Percentiles rank a stretch among this genome's conserved stretches.
Conservation (phyloP, 2,113 vertebrate species). For the Sorex fumeus region DNA sequence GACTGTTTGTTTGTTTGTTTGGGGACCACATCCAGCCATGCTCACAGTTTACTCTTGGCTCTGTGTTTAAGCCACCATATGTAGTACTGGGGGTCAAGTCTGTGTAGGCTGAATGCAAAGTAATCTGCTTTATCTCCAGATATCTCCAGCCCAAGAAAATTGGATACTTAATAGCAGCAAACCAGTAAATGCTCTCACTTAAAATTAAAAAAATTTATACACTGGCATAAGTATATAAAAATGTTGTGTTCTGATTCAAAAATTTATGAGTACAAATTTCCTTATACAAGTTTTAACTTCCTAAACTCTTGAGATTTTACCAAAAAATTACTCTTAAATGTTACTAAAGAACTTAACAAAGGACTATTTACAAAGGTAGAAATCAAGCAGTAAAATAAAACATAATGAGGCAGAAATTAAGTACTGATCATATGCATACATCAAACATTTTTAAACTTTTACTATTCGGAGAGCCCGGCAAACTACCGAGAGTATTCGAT, state of each 20-base stretch:
- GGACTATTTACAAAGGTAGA: constrained; percentile 28
- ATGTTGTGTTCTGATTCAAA: not conserved
- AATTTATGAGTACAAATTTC: not conserved
- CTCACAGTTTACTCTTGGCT: too few relatives aligned
- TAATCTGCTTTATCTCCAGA: too few relatives aligned
- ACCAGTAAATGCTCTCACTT: not conserved
- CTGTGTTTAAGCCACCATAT: too few relatives aligned
- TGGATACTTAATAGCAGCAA: not conserved
- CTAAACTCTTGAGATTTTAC: constrained; percentile 18
- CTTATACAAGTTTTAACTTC: constrained; percentile 1
- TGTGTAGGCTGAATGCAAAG: too few relatives aligned
- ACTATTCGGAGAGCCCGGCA: too few relatives aligned
- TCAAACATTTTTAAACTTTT: too few relatives aligned
- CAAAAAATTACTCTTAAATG: constrained; percentile 25
- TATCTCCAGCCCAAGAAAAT: too few relatives aligned
- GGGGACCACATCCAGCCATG: too few relatives aligned
- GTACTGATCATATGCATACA: not conserved
- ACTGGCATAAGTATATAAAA: not conserved
- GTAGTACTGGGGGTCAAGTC: too few relatives aligned
- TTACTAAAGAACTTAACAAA: constrained; percentile 2
- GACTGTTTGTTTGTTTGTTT: too few relatives aligned
- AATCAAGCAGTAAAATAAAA: constrained; percentile 23
- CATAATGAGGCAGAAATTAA: not conserved
- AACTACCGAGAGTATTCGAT: too few relatives aligned
- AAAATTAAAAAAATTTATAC: not conserved